Evolutionary conservation across 2,888 invertebrate species (phyloP), one percentile per base, ranked within the genome.

Genomic region (Yponomeuta malinellus): DNA sequence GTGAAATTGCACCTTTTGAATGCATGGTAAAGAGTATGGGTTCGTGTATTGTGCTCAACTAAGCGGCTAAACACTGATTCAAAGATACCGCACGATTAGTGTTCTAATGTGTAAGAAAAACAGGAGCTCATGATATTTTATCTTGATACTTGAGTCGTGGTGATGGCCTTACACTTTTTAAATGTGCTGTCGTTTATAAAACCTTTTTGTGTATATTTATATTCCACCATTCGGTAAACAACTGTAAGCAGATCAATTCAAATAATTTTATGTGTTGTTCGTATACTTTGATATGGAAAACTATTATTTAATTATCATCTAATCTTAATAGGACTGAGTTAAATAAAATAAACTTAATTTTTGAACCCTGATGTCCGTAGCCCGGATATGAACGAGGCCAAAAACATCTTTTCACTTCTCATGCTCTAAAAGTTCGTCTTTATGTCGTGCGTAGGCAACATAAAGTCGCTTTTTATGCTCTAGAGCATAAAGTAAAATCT

Each of bases 11-110:
- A 10, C 1, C 4, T 29, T 23, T 10, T 64, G 29, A 64, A 59
- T 15, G 52, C 52, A 2, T 15, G 52, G 15, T 5, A 15, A 59
- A 59, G 52, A 59, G 52, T 59, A 59, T 15, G 52, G 52, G 15
- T 12, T 52, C 52, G 52, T 59, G 79, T 79, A 80, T 78, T 79
- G 76, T 78, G 79, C 75, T 77, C 82, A 81, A 74, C 81, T 81
- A 81, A 76, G 81, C 86, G 81, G 80, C 80, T 89, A 88, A 87
- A 86, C 81, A 80, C 78, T 78, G 76, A 43, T 78, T 78, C 79
- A 77, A 75, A 80, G 84, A 86, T 86, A 82, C 81, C 79, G 74
- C 70, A 68, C 78, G 81, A 84, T 85, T 81, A 84, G 77, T 75
- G 75, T 78, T 52, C 68, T 68, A 68, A 68, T 68, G 23, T 23